phyloP scores from a whole-genome alignment of 1,140 invertebrate species.

The Pseudomyrmex sp. region DNA sequence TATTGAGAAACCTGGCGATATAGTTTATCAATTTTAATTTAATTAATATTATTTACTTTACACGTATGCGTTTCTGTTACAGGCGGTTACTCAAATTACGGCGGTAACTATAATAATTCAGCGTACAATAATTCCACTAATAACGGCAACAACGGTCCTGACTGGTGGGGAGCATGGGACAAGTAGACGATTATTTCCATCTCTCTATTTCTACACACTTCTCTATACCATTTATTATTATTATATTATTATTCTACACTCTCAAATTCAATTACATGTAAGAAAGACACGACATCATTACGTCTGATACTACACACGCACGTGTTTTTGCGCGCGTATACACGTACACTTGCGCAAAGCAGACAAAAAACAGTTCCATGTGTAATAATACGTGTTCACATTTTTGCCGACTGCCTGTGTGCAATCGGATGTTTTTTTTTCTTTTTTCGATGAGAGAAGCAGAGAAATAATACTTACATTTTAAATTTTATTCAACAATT shows the following conservation, averaged over 20 bases:
- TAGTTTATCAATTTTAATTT: not conserved
- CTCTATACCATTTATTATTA: constrained; percentile 81
- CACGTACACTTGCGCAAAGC: constrained; percentile 54
- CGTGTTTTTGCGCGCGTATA: constrained; percentile 62
- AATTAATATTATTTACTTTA: not conserved
- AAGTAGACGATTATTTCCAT: constrained; percentile 76
- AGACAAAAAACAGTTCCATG: constrained; percentile 63
- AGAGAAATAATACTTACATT: constrained; percentile 56
- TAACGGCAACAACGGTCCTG: constrained; percentile 78
- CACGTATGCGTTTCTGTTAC: constrained; percentile 15
- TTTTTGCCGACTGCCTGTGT: constrained; percentile 71
- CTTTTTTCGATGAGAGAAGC: constrained; percentile 46
- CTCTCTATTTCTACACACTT: constrained; percentile 74
- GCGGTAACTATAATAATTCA: constrained; percentile 80
- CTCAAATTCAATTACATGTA: constrained; percentile 84
- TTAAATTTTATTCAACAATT: constrained; percentile 62
- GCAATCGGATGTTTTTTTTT: constrained; percentile 58
- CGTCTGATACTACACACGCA: constrained; percentile 69
- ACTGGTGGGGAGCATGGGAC: constrained; percentile 80
- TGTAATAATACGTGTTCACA: constrained; percentile 65
- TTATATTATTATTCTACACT: constrained; percentile 84
- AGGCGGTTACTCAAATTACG: constrained; percentile 80
- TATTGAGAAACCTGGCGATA: not conserved
- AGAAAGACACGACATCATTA: constrained; percentile 79
- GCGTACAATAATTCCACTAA: constrained; percentile 80